These are phyloP conservation scores for Spilogale gracilis DNA, from an alignment of 2,113 vertebrate species.

Conservation along the genomic window DNA sequence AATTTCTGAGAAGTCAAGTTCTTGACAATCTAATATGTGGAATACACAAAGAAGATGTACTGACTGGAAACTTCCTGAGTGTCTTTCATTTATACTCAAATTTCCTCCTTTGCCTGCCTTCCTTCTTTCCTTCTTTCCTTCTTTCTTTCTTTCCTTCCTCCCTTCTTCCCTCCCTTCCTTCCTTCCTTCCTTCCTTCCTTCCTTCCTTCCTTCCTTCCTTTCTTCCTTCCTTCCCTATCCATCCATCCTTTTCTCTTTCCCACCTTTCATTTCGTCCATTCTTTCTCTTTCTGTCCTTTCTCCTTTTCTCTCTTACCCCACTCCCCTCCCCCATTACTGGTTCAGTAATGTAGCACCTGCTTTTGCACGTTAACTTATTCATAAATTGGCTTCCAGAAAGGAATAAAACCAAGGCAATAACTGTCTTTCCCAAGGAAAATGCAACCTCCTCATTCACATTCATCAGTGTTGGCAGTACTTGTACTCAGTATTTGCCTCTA, in stretches of 20 bases:
- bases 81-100: not conserved
- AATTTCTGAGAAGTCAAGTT: conserved; percentile 31
- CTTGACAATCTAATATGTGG: conserved; percentile 43
- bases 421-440: not conserved
- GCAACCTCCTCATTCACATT: not conserved
- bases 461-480: not conserved
- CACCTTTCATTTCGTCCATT: not conserved
- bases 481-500: not conserved
- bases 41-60: not conserved
- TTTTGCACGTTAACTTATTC: not conserved
- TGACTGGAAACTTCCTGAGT: not conserved
- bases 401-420: not conserved
- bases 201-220: not conserved
- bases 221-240: too few relatives aligned
- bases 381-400: not conserved
- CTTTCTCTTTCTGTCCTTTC: not conserved
- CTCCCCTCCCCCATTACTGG: not conserved
- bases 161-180: rapidly evolving
- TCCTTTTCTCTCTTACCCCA: rapidly evolving
- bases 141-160: too few relatives aligned
- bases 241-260: not conserved
- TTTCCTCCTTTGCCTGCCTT: not conserved
- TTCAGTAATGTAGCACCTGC: not conserved
- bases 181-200: too few relatives aligned
- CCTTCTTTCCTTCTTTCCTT: rapidly evolving